Evolutionary conservation across 2,888 invertebrate genomes (phyloP), one percentile per base, ranked within the genome.

Genomic region (Cephus runcator): DNA sequence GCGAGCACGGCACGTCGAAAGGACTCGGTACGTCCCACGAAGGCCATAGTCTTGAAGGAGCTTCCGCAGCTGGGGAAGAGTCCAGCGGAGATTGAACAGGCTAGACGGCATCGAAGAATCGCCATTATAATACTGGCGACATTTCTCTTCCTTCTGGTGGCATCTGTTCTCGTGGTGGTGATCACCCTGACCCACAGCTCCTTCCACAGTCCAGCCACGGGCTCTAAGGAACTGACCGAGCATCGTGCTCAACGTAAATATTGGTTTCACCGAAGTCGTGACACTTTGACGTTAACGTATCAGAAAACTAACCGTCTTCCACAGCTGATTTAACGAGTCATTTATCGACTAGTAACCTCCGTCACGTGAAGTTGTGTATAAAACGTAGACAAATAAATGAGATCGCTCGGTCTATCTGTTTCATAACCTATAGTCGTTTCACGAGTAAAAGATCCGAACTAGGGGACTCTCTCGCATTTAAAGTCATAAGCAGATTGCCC

Each of bases 141-240:
- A 68, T 96, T 96, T 92, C 92, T 95, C 91, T 95, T 96, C 90
- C 93, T 96, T 87, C 94, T 95, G 84, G 93, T 95, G 87, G 94
- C 96, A 80, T 95, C 96, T 87, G 94, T 96, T 82, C 94, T 96
- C 88, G 95, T 95, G 87, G 96, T 96, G 89, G 94, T 96, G 89
- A 94, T 96, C 87, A 96, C 96, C 78, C 93, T 96, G 90, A 96
- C 95, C 74, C 95, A 95, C 92, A 94, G 95, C 92, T 94, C 94
- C 85, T 94, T 94, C 87, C 92, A 94, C 80, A 93, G 93, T 87
- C 93, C 94, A 81, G 93, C 94, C 90, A 93, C 93, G 90, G 94
- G 94, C 90, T 93, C 94, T 87, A 85, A 82, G 79, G 90, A 90
- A 79, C 87, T 89, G 73, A 84, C 87, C 71, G 85, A 88, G 69